Evolutionary conservation across 2,888 invertebrate genomes (phyloP).

Genomic region (Sipha maydis): DNA sequence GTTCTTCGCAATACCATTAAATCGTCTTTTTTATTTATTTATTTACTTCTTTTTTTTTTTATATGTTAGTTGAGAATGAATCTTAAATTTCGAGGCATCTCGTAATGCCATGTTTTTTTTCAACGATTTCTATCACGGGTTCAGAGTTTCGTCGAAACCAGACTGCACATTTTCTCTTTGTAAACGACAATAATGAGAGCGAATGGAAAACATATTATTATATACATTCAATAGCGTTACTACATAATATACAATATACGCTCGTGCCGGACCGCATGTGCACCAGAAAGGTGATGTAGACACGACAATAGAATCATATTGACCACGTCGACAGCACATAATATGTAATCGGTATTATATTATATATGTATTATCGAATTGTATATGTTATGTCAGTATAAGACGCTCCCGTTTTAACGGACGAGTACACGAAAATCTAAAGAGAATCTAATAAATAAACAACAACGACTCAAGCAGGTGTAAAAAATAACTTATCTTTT

Average conservation of each 20-base stretch:
- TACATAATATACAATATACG: not conserved
- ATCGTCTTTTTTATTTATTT: too few species aligned
- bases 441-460: not conserved
- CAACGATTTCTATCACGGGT: not conserved
- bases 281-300: not conserved
- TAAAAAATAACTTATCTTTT: not conserved
- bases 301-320: conserved; percentile 9
- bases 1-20: too few species aligned
- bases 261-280: not conserved
- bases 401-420: not conserved
- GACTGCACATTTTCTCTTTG: not conserved
- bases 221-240: not conserved
- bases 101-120: not conserved
- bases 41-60: too few species aligned
- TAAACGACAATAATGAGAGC: not conserved
- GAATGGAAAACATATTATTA: not conserved
- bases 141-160: not conserved
- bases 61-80: too few species aligned
- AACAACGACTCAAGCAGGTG: not conserved
- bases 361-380: not conserved
- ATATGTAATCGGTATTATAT: conserved; percentile 1
- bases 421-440: not conserved
- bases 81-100: too few species aligned
- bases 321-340: conserved; percentile 3
- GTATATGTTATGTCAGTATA: not conserved